Conservation (phyloP, 1,140 invertebrate genomes). For the Scaptomyza montana region DNA sequence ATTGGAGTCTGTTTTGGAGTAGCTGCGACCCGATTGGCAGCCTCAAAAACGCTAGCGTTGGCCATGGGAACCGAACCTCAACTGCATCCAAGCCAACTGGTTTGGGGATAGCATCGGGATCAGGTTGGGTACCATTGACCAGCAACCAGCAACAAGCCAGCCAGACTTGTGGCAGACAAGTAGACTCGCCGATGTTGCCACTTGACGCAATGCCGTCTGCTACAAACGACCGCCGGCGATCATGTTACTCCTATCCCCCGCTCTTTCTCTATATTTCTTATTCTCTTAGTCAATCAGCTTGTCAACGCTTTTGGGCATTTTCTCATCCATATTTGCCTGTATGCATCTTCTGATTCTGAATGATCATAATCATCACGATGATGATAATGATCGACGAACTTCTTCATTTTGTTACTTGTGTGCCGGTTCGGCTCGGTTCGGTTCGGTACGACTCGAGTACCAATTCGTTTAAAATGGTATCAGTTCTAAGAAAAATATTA, state of each 20-base stretch:
- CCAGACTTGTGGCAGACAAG: slow-evolving; percentile 72
- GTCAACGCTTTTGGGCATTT: slow-evolving; percentile 39
- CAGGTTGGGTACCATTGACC: not conserved
- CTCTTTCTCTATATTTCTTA: not conserved
- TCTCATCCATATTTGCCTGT: slow-evolving; percentile 43
- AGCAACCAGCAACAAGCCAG: not conserved
- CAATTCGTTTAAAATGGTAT: slow-evolving; percentile 83
- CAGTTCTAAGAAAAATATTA: slow-evolving; percentile 83
- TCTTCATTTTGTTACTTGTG: slow-evolving; percentile 68
- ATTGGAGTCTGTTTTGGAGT: slow-evolving; percentile 46
- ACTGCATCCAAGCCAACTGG: slow-evolving; percentile 6
- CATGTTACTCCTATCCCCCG: slow-evolving; percentile 37
- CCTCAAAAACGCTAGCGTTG: slow-evolving; percentile 16
- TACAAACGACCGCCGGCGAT: slow-evolving; percentile 48
- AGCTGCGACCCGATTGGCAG: slow-evolving; percentile 57
- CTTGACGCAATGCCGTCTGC: slow-evolving; percentile 75
- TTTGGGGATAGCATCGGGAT: not conserved
- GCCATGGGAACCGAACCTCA: slow-evolving; percentile 34
- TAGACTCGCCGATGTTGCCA: slow-evolving; percentile 72
- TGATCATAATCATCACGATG: slow-evolving; percentile 8
- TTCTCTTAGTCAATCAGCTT: not conserved
- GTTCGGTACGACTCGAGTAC: slow-evolving; percentile 54
- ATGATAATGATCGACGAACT: slow-evolving; percentile 52
- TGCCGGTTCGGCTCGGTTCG: not conserved
- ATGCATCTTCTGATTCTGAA: slow-evolving; percentile 4